Conservation (phyloP, 1,140 invertebrate species). For the Agrypnia vestita region DNA sequence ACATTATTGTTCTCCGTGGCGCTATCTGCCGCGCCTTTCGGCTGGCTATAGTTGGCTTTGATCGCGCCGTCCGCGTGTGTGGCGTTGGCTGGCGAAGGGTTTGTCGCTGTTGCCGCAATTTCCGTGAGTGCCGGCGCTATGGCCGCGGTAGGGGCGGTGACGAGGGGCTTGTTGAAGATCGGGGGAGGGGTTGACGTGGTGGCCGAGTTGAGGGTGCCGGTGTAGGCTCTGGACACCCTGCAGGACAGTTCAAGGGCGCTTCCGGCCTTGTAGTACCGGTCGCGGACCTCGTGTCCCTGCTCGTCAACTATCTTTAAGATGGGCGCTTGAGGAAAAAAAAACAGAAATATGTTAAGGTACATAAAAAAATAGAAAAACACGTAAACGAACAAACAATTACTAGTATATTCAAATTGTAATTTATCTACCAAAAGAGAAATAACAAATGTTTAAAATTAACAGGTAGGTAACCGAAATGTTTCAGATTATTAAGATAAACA, state of each 20-base stretch:
- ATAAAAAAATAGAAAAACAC: no score
- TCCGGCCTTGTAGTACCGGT: conserved; percentile 82
- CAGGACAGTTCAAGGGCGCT: conserved; percentile 82
- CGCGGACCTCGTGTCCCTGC: conserved; percentile 77
- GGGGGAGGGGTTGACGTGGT: conserved; percentile 58
- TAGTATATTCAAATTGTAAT: no score
- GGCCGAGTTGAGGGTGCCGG: conserved; percentile 46
- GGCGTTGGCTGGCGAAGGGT: background rate
- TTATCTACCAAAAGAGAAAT: no score
- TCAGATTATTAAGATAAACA: no score
- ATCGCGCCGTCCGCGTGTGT: background rate
- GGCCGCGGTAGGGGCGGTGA: conserved; percentile 35
- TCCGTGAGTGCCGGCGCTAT: no score
- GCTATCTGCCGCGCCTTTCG: conserved; percentile 60
- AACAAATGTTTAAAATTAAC: no score
- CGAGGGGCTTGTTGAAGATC: conserved; percentile 28
- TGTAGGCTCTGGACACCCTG: conserved; percentile 69
- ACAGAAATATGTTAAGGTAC: no score
- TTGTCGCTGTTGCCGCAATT: background rate
- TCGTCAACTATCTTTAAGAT: conserved; percentile 80
- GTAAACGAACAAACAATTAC: no score
- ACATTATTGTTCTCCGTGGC: conserved; percentile 59
- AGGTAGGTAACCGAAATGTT: no score
- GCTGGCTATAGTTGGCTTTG: conserved; percentile 34
- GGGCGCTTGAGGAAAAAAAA: conserved; percentile 71